A percentile compares a stretch with the other conserved stretches of the same genome.
Evolutionary conservation across 2,888 invertebrate genomes (phyloP).

Genomic region (Hipparchia sbordonii): DNA sequence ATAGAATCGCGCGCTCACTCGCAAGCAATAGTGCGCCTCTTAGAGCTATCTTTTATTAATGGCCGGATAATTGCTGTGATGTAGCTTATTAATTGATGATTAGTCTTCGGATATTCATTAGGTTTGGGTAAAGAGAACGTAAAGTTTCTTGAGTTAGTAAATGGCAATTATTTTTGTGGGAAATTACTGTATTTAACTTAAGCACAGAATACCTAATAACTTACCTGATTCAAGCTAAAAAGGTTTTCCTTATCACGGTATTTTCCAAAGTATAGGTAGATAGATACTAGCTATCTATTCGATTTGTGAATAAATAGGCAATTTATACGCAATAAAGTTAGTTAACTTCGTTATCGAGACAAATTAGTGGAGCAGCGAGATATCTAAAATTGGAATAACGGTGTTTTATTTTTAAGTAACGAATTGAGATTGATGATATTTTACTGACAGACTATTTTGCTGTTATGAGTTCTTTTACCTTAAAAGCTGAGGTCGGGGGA

Average conservation of each 20-base stretch:
- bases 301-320: no score
- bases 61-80: slow-evolving; percentile 69
- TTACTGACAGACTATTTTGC: no score
- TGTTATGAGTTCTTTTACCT: background rate
- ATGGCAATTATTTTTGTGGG: background rate
- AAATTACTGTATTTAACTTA: background rate
- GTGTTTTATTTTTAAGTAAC: no score
- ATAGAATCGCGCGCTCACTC: slow-evolving; percentile 59
- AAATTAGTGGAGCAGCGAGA: no score
- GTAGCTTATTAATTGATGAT: slow-evolving; percentile 26
- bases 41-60: slow-evolving; percentile 67
- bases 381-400: no score
- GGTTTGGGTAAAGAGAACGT: slow-evolving; percentile 3
- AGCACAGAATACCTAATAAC: no score
- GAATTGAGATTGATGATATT: no score
- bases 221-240: background rate
- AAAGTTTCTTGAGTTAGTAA: background rate
- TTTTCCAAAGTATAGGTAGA: background rate
- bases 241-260: background rate
- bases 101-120: slow-evolving; percentile 3
- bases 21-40: slow-evolving; percentile 57
- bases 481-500: no score
- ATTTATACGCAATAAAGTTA: no score
- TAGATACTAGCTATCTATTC: no score
- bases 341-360: no score